Evolutionary conservation across 1,140 invertebrate genomes (phyloP).

Genomic region (Ceratosolen fusciceps): DNA sequence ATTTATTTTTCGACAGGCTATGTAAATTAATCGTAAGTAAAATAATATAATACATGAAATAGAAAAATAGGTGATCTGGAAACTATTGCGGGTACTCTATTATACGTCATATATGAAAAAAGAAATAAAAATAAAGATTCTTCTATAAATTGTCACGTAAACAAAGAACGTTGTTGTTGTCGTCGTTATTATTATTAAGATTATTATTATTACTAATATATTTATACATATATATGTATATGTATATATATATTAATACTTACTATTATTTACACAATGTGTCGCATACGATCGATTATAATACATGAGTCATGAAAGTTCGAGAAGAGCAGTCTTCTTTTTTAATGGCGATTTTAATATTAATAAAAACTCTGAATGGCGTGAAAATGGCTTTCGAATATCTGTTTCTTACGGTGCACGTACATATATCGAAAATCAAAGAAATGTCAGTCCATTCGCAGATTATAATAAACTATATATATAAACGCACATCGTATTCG

Average conservation of each 20-base stretch:
- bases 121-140: too few relatives aligned
- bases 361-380: constrained; percentile 38
- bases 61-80: constrained; percentile 7
- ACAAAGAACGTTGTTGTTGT: too few relatives aligned
- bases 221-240: constrained; percentile 41
- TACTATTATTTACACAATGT: constrained; percentile 44
- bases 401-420: background rate
- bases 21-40: constrained; percentile 15
- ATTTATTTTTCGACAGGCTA: constrained; percentile 20
- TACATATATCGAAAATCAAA: constrained; percentile 4
- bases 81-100: too few relatives aligned
- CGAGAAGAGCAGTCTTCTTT: background rate
- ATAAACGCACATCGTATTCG: constrained; percentile 42
- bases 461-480: constrained; percentile 39
- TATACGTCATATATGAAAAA: too few relatives aligned
- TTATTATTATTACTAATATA: too few relatives aligned
- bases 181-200: too few relatives aligned
- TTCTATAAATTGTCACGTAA: too few relatives aligned
- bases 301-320: background rate
- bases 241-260: background rate
- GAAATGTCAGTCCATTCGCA: constrained; percentile 14
- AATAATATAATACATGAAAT: constrained; percentile 2
- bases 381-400: constrained; percentile 31
- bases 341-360: background rate
- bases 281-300: constrained; percentile 10